Evolutionary conservation across 2,888 invertebrate genomes (phyloP).

Genomic region (Dinocampus coccinellae): DNA sequence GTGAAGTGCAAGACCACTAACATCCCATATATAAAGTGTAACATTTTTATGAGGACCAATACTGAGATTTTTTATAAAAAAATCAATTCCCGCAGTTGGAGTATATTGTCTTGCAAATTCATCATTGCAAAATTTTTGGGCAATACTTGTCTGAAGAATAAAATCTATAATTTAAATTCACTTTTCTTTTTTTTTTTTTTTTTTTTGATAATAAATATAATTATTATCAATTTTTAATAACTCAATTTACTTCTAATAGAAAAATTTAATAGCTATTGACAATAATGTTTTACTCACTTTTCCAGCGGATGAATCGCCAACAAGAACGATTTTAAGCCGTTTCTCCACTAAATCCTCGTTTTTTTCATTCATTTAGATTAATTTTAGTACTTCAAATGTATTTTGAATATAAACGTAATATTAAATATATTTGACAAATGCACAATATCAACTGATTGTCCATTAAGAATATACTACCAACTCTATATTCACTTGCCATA

Average conservation of each 20-base stretch:
- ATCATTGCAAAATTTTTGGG: slow-evolving; percentile 77
- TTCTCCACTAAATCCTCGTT: slow-evolving; percentile 76
- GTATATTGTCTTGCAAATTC: slow-evolving; percentile 75
- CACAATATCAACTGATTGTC: not conserved
- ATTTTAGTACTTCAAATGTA: not conserved
- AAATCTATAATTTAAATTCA: slow-evolving; percentile 36
- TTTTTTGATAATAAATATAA: too few relatives aligned
- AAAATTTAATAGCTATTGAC: not conserved
- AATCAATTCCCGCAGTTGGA: slow-evolving; percentile 81
- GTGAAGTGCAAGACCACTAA: slow-evolving; percentile 83
- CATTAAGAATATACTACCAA: not conserved
- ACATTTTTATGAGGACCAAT: slow-evolving; percentile 74
- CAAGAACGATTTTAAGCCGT: slow-evolving; percentile 82
- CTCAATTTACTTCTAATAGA: not conserved
- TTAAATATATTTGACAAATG: not conserved
- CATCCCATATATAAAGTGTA: slow-evolving; percentile 85
- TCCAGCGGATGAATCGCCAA: slow-evolving; percentile 86
- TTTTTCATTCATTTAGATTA: slow-evolving; percentile 75
- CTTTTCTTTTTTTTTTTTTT: slow-evolving; percentile 18
- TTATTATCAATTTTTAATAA: not conserved
- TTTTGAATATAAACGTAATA: not conserved
- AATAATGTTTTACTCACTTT: slow-evolving; percentile 73
- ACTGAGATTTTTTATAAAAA: slow-evolving; percentile 77
- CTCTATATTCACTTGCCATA: slow-evolving; percentile 15
- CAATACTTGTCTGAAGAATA: slow-evolving; percentile 74